Evolutionary conservation across 2,888 invertebrate species (phyloP), one percentile per base, ranked within the genome.

Genomic region (Escarpia spicata): DNA sequence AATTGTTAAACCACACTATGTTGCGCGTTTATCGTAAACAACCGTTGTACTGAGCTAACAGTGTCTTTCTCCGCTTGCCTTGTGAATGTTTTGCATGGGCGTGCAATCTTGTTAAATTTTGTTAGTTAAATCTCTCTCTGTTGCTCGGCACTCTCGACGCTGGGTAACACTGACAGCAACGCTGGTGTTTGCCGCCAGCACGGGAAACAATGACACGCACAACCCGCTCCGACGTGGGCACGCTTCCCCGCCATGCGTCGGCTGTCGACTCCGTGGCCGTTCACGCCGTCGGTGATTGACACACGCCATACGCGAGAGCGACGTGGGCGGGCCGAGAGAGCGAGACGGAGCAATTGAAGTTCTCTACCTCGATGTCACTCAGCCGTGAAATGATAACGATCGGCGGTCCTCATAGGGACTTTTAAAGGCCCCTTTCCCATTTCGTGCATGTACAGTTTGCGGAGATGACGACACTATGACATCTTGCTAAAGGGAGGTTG

Each of bases 321-420:
- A 26, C 75, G 75, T 75, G 75, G 19, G 26, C 26, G 75, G 75
- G 75, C 75, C 19, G 75, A 52, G 52, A 12, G 52, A 52, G 52
- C 10, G 52, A 52, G 19, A 75, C 75, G 75, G 75, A 37, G 4
- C 75, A 75, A 75, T 3, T 75, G 75, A n/a, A 26, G 75, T 15
- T 75, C 75, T 75, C 75, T 75, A 75, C 75, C 26, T 75, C 26
- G 75, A 0, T 19, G 75, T 75, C 75, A 75, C 75, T 75, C 75
- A 75, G 75, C 75, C 75, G 75, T 75, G 75, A 75, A 75, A 75
- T n/a, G 75, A 75, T 75, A n/a, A 75, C 75, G 4, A 75, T 75
- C n/a, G 75, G 75, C 75, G 75, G n/a, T 26, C 75, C 19, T 26
- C 75, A 26, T 75, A n/a, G 3, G 52, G 52, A 52, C 15, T 52